These are phyloP conservation scores for Zosterops hypoxanthus DNA, from an alignment of 2,113 vertebrate species.

Conservation along the genomic window DNA sequence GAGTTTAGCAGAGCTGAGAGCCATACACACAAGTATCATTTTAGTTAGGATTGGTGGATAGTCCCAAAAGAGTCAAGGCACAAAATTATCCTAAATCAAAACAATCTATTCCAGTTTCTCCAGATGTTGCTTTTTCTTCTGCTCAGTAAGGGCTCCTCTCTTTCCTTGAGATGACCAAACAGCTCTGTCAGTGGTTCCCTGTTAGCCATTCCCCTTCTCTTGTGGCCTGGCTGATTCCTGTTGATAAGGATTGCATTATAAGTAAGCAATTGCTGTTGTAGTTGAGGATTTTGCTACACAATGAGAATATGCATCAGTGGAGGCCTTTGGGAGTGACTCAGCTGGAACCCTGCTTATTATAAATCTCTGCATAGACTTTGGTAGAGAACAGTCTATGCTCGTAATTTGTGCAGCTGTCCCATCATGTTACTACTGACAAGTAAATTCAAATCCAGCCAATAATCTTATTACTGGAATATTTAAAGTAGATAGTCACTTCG, in stretches of 20 bases:
- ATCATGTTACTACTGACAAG: background rate
- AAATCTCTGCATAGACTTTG: background rate
- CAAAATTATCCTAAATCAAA: background rate
- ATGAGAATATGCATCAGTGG: background rate
- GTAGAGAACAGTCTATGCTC: background rate
- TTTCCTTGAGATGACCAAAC: background rate
- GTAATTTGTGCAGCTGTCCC: background rate
- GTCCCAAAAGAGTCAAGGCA: background rate
- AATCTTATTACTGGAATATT: background rate
- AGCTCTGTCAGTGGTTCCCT: background rate
- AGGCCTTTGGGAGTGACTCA: background rate
- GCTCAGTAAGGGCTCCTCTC: background rate
- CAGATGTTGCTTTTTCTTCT: background rate
- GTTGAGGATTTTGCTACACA: background rate
- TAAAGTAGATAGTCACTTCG: background rate
- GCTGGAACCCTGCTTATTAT: background rate
- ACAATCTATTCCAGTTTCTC: background rate
- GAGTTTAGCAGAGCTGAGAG: background rate
- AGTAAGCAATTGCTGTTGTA: background rate
- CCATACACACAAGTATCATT: background rate
- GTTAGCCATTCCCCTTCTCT: background rate
- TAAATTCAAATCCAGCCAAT: background rate
- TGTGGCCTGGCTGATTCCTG: background rate
- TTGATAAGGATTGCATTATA: background rate
- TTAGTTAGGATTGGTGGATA: background rate